phyloP scores from a whole-genome alignment of 1,140 invertebrate species.

The Hestina assimilis region DNA sequence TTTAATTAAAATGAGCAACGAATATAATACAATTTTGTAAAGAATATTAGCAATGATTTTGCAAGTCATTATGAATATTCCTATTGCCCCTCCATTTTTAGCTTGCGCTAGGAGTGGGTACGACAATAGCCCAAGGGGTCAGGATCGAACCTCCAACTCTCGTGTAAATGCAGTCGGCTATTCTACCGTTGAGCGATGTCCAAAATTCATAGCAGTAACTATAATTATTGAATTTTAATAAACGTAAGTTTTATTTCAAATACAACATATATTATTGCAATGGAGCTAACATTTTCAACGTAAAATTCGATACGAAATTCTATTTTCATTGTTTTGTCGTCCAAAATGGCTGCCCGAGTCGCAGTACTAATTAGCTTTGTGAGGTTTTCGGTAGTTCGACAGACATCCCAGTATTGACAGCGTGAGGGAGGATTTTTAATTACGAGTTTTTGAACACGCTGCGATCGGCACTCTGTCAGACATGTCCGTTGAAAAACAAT shows the following conservation, averaged over 20 bases:
- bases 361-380: constrained; percentile 41
- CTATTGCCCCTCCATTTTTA: no score
- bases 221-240: not conserved
- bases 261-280: not conserved
- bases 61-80: no score
- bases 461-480: constrained; percentile 8
- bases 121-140: no score
- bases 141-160: no score
- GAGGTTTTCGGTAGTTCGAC: constrained; percentile 35
- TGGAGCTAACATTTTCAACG: not conserved
- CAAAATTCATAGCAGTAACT: no score
- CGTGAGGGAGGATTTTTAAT: constrained; percentile 37
- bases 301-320: constrained; percentile 8
- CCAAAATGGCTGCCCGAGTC: not conserved
- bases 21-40: no score
- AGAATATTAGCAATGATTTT: no score
- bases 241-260: not conserved
- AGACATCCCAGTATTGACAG: constrained; percentile 37
- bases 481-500: constrained; percentile 18
- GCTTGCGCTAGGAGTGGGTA: no score
- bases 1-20: no score
- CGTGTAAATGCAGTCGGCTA: no score
- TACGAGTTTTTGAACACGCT: constrained; percentile 31
- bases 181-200: no score
- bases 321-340: constrained; percentile 1